Evolutionary conservation across 2,113 vertebrate genomes (phyloP).

Genomic region (Onychostoma macrolepis): DNA sequence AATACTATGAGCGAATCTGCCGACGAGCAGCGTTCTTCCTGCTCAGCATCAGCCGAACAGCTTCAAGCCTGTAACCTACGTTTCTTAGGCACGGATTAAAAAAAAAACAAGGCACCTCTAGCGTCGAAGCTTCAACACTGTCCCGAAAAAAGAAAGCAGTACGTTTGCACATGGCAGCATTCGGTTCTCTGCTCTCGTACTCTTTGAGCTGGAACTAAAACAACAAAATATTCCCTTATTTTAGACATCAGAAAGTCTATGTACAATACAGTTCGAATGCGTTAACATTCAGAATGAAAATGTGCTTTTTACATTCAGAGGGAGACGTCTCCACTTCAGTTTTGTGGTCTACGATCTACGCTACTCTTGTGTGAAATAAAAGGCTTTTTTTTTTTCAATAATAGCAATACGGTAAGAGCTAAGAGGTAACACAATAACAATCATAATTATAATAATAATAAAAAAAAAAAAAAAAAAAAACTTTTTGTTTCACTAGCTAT

Average conservation of each 20-base stretch:
- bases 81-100: slow-evolving; percentile 78
- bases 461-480: slow-evolving; percentile 72
- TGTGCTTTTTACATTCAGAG: slow-evolving; percentile 76
- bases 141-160: slow-evolving; percentile 66
- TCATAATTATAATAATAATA: slow-evolving; percentile 30
- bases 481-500: slow-evolving; percentile 81
- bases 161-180: slow-evolving; percentile 73
- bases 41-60: slow-evolving; percentile 42
- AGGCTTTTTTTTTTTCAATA: slow-evolving; percentile 65
- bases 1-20: slow-evolving; percentile 59
- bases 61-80: slow-evolving; percentile 64
- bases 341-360: slow-evolving; percentile 55
- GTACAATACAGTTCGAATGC: slow-evolving; percentile 63
- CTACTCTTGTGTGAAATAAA: slow-evolving; percentile 53
- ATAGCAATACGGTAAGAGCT: slow-evolving; percentile 62
- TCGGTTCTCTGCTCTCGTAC: slow-evolving; percentile 61
- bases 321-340: slow-evolving; percentile 48
- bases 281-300: slow-evolving; percentile 72
- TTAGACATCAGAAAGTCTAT: slow-evolving; percentile 59
- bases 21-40: neutral
- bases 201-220: neutral
- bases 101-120: slow-evolving; percentile 83
- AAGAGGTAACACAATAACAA: slow-evolving; percentile 73
- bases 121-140: slow-evolving; percentile 77
- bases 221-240: slow-evolving; percentile 55